A percentile compares a stretch with the other conserved stretches of the same genome.
These are phyloP conservation scores for Ceratina australensis DNA, from an alignment of 1,140 invertebrate genomes.

Conservation along the genomic window DNA sequence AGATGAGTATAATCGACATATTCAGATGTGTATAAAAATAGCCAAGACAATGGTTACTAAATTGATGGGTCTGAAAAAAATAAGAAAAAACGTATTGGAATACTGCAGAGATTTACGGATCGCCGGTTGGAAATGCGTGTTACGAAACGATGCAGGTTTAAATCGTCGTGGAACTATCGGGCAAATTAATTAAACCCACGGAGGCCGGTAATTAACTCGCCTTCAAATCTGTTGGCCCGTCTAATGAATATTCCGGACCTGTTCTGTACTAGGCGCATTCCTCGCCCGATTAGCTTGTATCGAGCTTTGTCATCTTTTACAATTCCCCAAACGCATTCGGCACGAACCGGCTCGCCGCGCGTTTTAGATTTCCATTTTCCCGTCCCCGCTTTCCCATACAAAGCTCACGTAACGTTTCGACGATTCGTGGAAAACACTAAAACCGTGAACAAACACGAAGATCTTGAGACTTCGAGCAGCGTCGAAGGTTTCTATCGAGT, in stretches of 20 bases:
- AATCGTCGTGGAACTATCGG: slow-evolving; percentile 67
- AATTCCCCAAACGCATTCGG: slow-evolving; percentile 30
- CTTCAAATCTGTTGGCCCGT: slow-evolving; percentile 64
- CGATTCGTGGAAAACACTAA: background rate
- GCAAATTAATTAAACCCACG: slow-evolving; percentile 72
- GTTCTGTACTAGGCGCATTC: slow-evolving; percentile 54
- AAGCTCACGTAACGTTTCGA: background rate
- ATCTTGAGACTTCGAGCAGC: background rate
- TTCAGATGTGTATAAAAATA: background rate
- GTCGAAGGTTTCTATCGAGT: too few species aligned
- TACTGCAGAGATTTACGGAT: background rate
- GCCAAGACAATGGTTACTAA: background rate
- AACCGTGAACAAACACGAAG: too few species aligned
- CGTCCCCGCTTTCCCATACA: background rate
- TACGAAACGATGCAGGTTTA: slow-evolving; percentile 51
- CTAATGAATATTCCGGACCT: slow-evolving; percentile 70
- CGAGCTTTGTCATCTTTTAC: slow-evolving; percentile 50
- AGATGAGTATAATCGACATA: too few species aligned
- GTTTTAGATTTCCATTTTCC: slow-evolving; percentile 25
- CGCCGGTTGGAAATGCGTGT: background rate
- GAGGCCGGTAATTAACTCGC: slow-evolving; percentile 71
- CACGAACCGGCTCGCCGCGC: background rate
- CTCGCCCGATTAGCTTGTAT: slow-evolving; percentile 53
- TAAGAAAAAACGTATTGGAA: background rate
- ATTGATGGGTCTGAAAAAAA: slow-evolving; percentile 13